phyloP scores from a whole-genome alignment of 30 jellyfish, hydroid and myxozoan genomes.

The Cassiopea xamachana region DNA sequence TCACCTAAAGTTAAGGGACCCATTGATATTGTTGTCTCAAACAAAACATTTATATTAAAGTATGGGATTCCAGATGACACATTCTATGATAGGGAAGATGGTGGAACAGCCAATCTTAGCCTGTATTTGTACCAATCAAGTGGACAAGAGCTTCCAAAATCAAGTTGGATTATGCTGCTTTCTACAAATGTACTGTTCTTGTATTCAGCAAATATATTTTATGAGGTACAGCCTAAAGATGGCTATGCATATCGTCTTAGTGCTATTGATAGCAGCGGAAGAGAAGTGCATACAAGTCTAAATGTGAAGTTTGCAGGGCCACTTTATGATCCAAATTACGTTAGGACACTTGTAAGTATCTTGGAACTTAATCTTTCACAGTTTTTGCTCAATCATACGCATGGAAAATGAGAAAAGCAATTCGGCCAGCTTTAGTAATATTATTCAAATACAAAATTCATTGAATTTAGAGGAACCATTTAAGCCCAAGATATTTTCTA shows the following conservation, averaged over 20 bases:
- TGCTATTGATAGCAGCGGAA: constrained; percentile 67
- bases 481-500: too few relatives aligned
- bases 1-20: constrained; percentile 25
- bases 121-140: constrained; percentile 20
- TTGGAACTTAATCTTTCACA: too few relatives aligned
- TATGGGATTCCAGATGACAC: constrained; percentile 26
- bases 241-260: constrained; percentile 61
- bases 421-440: too few relatives aligned
- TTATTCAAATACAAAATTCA: too few relatives aligned
- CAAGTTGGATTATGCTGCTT: constrained; percentile 47
- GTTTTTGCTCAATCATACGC: too few relatives aligned
- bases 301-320: constrained; percentile 39
- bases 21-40: constrained; percentile 7
- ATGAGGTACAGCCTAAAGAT: constrained; percentile 32
- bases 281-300: constrained; percentile 40
- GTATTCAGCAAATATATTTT: constrained; percentile 24
- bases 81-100: constrained; percentile 56
- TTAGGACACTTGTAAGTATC: constrained; percentile 22
- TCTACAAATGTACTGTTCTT: neutral
- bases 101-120: constrained; percentile 34
- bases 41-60: constrained; percentile 14
- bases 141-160: constrained; percentile 51
- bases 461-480: too few relatives aligned
- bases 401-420: too few relatives aligned
- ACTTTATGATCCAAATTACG: constrained; percentile 18